These are phyloP conservation scores for Trichopoda pennipes DNA, from an alignment of 2,888 invertebrate species.

Conservation along the genomic window DNA sequence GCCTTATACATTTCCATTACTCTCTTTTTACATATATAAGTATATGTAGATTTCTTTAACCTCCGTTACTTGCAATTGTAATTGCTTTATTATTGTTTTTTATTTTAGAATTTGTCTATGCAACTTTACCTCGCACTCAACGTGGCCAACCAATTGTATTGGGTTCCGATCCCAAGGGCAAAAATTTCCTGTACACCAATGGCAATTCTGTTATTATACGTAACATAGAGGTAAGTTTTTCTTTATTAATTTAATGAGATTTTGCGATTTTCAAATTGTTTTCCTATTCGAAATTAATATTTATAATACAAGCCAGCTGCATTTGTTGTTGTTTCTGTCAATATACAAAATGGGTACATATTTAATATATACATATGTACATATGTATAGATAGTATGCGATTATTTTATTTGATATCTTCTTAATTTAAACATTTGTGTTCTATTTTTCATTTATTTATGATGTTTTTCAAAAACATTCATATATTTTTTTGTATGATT, in stretches of 20 bases:
- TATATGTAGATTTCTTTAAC: not conserved
- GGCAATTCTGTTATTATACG: conserved; percentile 98
- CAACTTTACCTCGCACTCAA: conserved; percentile 95
- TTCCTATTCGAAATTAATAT: conserved; percentile 51
- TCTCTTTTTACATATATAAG: too few species aligned
- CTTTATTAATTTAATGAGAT: not conserved
- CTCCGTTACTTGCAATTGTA: conserved; percentile 25
- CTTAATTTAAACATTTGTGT: conserved; percentile 53
- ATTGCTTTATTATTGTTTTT: conserved; percentile 67
- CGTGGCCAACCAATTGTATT: conserved; percentile 97
- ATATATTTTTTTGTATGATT: not conserved
- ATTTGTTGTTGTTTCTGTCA: conserved; percentile 39
- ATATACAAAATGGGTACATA: not conserved
- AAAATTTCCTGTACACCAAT: conserved; percentile 97
- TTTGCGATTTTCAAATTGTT: conserved; percentile 50
- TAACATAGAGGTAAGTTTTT: conserved; percentile 89
- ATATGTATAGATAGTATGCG: not conserved
- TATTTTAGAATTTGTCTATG: conserved; percentile 91
- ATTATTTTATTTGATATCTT: conserved; percentile 1
- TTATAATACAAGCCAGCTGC: conserved; percentile 51
- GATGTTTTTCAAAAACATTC: conserved; percentile 36
- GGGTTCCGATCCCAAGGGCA: conserved; percentile 97
- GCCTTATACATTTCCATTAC: not conserved
- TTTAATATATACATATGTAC: too few species aligned
- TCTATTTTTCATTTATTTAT: conserved; percentile 52